Base-by-base conservation (phyloP, 1,140 invertebrate genomes). In the Rhopalosiphum padi region DNA sequence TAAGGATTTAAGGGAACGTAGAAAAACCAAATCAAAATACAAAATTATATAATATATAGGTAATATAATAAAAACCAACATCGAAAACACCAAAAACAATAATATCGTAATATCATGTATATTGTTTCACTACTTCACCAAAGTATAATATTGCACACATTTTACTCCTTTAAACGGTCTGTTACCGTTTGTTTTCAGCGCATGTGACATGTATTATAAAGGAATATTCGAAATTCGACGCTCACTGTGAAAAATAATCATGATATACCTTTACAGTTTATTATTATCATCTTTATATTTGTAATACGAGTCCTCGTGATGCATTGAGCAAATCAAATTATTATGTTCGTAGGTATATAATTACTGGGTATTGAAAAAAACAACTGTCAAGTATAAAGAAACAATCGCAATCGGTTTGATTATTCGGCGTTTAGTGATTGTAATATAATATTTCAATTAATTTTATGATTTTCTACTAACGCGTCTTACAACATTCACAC, bases 1-100 rank as follows among this genome's bases (percentile, higher is more conserved):
- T 77, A 77, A 77, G 30, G 30, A 18, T 77, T n/a, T 77, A 77
- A 18, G 85, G 41, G 9, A 4, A 2, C 5, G 1, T 15, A 87
- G 11, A 51, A 48, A 88, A 35, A 88, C 8, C n/a, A 48, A 46
- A 77, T 91, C 37, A 91, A 91, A 82, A 48, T 91, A 91, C 60
- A 91, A 91, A 48, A 91, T n/a, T 41, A 41, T 41, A 41, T 41
- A 41, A 68, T 37, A 82, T 55, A 55, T 30, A 60, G 15, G n/a
- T 77, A 77, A 77, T 77, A 21, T 77, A 35, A 91, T 30, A 91
- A 91, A 91, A 91, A 46, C 30, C 60, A 77, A 43, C 53, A 90
- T 68, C 53, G 60, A 91, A 51, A 91, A 91, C 90, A 82, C 55
- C 41, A 91, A 91, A 90, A 91, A 91, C 41, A 77, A 91, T 91